Percentiles rank a stretch among this genome's conserved stretches.
phyloP scores from a whole-genome alignment of 2,888 invertebrate species.

The Eilema griseolum region DNA sequence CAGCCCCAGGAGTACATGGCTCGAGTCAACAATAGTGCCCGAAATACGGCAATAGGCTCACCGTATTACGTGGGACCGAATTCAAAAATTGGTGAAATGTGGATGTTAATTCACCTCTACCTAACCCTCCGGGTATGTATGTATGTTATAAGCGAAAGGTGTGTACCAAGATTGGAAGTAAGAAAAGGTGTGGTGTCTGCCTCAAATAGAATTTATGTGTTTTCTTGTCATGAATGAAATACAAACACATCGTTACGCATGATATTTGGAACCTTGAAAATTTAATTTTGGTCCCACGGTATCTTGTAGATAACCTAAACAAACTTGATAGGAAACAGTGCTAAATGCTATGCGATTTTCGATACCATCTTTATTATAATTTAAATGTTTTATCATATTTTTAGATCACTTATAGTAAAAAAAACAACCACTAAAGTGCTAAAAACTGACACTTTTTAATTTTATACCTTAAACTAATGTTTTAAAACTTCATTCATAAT shows the following conservation, averaged over 20 bases:
- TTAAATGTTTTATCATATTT: background rate
- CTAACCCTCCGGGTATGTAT: too few relatives aligned
- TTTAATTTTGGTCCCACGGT: conserved; percentile 27
- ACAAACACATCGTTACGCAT: background rate
- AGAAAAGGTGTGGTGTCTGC: background rate
- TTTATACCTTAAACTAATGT: background rate
- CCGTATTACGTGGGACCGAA: too few relatives aligned
- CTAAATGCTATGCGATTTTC: conserved; percentile 14
- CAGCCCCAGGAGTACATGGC: too few relatives aligned
- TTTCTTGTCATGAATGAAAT: background rate
- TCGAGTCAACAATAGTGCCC: too few relatives aligned
- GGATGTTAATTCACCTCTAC: too few relatives aligned
- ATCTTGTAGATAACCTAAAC: conserved; percentile 40
- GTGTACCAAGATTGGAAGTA: too few relatives aligned
- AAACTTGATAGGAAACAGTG: conserved; percentile 33
- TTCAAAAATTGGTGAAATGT: too few relatives aligned
- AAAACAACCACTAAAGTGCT: too few relatives aligned
- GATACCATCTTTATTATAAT: background rate
- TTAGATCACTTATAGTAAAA: too few relatives aligned
- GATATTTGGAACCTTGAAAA: conserved; percentile 34
- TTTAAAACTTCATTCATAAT: background rate
- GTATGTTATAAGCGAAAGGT: background rate
- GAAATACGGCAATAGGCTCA: too few relatives aligned
- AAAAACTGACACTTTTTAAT: too few relatives aligned
- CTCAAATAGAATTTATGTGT: background rate